phyloP scores from a whole-genome alignment of 2,888 invertebrate species.

The Microplitis deprimator region DNA sequence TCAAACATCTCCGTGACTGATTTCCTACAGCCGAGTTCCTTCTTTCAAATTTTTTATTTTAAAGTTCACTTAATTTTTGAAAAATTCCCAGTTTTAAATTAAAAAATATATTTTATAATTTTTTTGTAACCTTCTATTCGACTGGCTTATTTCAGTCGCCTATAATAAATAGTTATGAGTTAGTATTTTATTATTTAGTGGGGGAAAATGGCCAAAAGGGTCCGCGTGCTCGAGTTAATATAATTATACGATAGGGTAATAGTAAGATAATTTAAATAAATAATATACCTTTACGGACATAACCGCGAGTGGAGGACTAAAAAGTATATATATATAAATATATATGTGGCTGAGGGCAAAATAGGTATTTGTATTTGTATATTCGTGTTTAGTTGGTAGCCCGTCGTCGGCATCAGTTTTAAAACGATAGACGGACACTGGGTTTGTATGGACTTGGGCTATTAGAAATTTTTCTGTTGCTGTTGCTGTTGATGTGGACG shows the following conservation, averaged over 20 bases:
- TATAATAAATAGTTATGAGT: too few relatives aligned
- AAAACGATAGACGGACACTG: conserved; percentile 1
- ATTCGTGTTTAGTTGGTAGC: conserved; percentile 5
- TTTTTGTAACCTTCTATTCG: too few relatives aligned
- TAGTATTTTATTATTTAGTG: too few relatives aligned
- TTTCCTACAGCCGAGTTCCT: conserved; percentile 3
- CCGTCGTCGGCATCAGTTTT: conserved; percentile 15
- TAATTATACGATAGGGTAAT: conserved; percentile 58
- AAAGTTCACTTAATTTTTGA: neutral
- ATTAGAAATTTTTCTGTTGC: neutral
- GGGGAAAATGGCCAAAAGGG: too few relatives aligned
- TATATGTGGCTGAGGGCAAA: neutral
- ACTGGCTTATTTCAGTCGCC: too few relatives aligned
- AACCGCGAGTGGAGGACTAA: conserved; percentile 28
- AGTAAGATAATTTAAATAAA: conserved; percentile 56
- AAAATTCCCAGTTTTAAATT: too few relatives aligned
- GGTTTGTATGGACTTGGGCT: conserved; percentile 19
- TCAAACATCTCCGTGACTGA: conserved; percentile 4
- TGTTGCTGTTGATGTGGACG: too few relatives aligned
- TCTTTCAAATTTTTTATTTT: neutral
- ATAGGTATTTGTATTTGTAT: neutral
- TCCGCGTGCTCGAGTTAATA: conserved; percentile 47
- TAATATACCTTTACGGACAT: conserved; percentile 30
- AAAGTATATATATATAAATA: conserved; percentile 26
- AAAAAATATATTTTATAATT: too few relatives aligned